Conservation (phyloP, 1,140 invertebrate species). For the Ostrea denselamellosa region DNA sequence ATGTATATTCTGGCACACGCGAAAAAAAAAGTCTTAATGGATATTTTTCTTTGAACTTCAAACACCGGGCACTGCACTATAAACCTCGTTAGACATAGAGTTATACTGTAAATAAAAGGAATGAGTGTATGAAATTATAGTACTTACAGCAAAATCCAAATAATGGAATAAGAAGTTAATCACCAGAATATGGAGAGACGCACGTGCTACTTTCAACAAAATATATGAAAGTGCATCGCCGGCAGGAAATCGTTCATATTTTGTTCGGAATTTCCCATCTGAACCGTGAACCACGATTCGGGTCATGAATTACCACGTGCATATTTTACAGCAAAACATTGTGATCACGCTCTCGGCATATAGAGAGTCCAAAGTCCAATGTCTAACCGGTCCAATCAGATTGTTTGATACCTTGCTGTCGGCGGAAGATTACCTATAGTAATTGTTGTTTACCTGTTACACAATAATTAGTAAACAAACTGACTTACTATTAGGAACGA, state of each 20-base stretch:
- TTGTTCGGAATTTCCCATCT: conserved; percentile 11
- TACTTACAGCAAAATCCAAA: neutral
- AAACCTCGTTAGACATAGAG: too few relatives aligned
- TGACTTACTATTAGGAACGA: too few relatives aligned
- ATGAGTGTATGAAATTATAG: neutral
- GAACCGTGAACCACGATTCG: conserved; percentile 9
- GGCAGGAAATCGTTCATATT: neutral
- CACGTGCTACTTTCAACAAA: neutral
- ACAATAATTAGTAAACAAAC: neutral
- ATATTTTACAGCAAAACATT: neutral
- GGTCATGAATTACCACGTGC: neutral
- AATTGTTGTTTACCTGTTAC: conserved; percentile 3
- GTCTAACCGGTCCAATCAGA: neutral
- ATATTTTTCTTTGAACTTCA: too few relatives aligned
- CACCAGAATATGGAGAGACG: neutral
- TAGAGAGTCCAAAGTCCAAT: neutral
- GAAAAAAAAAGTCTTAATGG: too few relatives aligned
- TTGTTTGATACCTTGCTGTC: neutral
- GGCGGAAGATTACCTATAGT: neutral
- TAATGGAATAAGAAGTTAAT: neutral
- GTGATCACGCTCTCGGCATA: neutral
- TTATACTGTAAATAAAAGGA: too few relatives aligned
- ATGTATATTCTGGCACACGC: too few relatives aligned
- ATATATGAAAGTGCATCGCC: neutral
- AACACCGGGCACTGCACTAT: too few relatives aligned